These are phyloP conservation scores for Pachyuromys duprasi DNA, from an alignment of 2,797 vertebrate genomes.

Conservation along the genomic window DNA sequence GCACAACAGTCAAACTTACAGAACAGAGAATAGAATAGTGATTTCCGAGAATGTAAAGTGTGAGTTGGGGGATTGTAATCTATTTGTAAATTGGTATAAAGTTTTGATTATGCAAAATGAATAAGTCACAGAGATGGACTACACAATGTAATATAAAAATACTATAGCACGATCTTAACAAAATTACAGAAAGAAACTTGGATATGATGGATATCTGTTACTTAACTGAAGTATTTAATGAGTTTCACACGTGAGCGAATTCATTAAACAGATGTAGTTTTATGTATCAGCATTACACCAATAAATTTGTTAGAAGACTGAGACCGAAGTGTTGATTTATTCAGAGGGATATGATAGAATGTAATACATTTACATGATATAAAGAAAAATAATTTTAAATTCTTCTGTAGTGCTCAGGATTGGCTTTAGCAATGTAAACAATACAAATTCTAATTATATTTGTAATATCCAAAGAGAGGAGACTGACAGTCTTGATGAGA, in stretches of 20 bases:
- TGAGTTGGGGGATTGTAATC: background rate
- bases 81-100: background rate
- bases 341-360: background rate
- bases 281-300: background rate
- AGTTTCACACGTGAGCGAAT: background rate
- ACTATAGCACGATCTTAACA: background rate
- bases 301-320: background rate
- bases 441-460: background rate
- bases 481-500: background rate
- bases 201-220: background rate
- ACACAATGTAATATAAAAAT: background rate
- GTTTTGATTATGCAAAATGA: background rate
- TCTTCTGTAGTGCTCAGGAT: background rate
- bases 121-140: background rate
- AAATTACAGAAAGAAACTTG: background rate
- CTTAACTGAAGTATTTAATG: background rate
- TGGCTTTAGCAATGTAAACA: background rate
- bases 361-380: background rate
- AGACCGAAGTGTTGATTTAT: background rate
- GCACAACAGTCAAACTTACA: background rate
- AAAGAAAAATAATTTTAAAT: constrained; percentile 30
- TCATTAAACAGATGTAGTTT: background rate
- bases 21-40: background rate
- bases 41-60: background rate
- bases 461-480: background rate